Base-by-base conservation (phyloP, 2,113 vertebrate species). In the Epinephelus moara region DNA sequence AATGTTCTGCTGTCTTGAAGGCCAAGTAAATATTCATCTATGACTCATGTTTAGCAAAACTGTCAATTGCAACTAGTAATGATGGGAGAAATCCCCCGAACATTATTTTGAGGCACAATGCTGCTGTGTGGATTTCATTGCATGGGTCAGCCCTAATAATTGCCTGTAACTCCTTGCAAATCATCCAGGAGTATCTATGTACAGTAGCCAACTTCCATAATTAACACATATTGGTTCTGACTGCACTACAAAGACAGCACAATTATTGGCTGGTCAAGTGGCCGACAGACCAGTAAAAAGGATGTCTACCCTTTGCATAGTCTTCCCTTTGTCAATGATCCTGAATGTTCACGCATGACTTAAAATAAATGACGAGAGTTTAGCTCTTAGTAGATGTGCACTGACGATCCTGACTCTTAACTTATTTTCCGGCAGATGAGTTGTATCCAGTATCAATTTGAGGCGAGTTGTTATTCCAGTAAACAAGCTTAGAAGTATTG, bases 21-120 rank as follows among this genome's bases (percentile, higher is more conserved):
- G 30, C 42, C 14, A 49, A 27, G 23, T 18, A 45, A 9, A 57
- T 64, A 49, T 27, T 45, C 2, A 49, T 55, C 40, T 45, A 17
- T 70, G 37, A 27, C 11, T 67, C 12, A n/a, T 67, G 60, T 53
- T 72, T 18, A 71, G 61, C 52, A 73, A 56, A 56, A 59, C 18
- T n/a, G 60, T 53, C 15, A 66, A 67, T 53, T 50, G 71, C 23
- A 75, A 27, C 33, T 23, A 61, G 17, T 69, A 75, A 57, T 45
- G 63, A 70, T 3, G 13, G 30, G n/a, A 72, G 11, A 66, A 64
- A 50, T 50, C 21, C 53, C 15, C 25, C 64, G 37, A 42, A 60
- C 1, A 8, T 68, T n/a, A 59, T 50, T 68, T 53, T 53, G 8
- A 50, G 53, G 17, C 3, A 53, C 15, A 68, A 19, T 74, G 25